These are phyloP conservation scores for human (Homo sapiens) DNA, from an alignment of 2,113 vertebrate genomes.

Conservation along the genomic window DNA sequence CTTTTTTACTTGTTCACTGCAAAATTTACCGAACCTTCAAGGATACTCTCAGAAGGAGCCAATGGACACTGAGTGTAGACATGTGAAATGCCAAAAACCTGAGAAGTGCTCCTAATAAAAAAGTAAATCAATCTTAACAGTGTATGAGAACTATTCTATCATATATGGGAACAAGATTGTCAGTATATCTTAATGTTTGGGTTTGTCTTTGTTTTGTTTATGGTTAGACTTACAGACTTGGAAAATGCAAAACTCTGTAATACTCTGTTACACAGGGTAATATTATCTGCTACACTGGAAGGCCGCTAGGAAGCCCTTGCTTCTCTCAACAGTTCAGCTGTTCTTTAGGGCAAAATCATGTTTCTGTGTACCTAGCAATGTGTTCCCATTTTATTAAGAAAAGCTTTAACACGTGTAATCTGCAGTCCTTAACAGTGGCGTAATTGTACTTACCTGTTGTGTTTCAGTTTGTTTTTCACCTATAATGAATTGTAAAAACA, in stretches of 20 bases:
- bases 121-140: background rate
- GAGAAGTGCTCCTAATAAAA: constrained; percentile 43
- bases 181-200: background rate
- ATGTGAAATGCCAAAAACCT: constrained; percentile 12
- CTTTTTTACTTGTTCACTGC: constrained; percentile 97
- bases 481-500: background rate
- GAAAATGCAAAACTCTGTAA: background rate
- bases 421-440: background rate
- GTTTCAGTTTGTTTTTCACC: background rate
- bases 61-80: constrained; percentile 90
- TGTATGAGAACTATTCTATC: constrained; percentile 42
- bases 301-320: background rate
- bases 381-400: background rate
- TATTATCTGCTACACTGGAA: background rate
- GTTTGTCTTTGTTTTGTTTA: background rate
- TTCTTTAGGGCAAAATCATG: background rate
- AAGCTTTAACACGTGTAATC: background rate
- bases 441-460: background rate
- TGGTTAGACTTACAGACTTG: background rate
- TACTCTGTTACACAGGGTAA: background rate
- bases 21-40: constrained; percentile 95
- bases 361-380: background rate
- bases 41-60: constrained; percentile 94
- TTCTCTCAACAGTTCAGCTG: background rate
- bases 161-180: background rate